Percentiles rank a stretch among this genome's conserved stretches.
phyloP scores from a whole-genome alignment of 1,140 invertebrate species.

The Apis laboriosa region DNA sequence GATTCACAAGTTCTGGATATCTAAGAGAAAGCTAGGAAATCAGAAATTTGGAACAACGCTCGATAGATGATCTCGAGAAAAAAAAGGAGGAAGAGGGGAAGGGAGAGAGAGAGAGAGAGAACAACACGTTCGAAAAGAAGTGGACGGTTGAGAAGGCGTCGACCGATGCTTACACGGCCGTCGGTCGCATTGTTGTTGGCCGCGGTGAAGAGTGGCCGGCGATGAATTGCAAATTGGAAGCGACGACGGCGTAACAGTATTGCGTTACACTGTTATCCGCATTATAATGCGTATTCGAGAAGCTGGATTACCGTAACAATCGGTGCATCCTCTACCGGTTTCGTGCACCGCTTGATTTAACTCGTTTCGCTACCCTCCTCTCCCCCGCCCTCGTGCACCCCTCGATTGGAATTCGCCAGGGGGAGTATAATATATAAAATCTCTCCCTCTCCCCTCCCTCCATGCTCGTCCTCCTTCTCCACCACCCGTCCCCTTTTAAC shows the following conservation, averaged over 20 bases:
- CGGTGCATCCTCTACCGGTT: constrained; percentile 45
- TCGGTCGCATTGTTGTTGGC: constrained; percentile 31
- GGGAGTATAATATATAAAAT: background rate
- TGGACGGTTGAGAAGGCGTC: constrained; percentile 29
- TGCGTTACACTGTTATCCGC: constrained; percentile 41
- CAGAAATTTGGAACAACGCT: too few relatives aligned
- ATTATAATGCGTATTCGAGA: constrained; percentile 55
- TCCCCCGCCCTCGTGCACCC: background rate
- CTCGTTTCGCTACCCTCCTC: constrained; percentile 8
- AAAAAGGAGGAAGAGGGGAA: background rate
- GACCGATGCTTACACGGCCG: constrained; percentile 11
- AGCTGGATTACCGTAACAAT: constrained; percentile 61
- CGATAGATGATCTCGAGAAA: background rate
- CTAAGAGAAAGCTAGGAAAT: too few relatives aligned
- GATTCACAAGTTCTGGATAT: too few relatives aligned
- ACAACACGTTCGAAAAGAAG: background rate
- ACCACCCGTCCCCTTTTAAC: too few relatives aligned
- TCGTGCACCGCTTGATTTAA: constrained; percentile 42
- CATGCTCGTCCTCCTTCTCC: background rate
- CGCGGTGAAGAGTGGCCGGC: background rate
- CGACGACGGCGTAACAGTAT: constrained; percentile 42
- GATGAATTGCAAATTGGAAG: constrained; percentile 55
- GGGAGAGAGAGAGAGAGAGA: too few relatives aligned
- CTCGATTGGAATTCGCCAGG: background rate
- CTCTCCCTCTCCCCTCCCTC: background rate